Evolutionary conservation across 2,113 vertebrate genomes (phyloP).

Genomic region (Pangasianodon gigas): DNA sequence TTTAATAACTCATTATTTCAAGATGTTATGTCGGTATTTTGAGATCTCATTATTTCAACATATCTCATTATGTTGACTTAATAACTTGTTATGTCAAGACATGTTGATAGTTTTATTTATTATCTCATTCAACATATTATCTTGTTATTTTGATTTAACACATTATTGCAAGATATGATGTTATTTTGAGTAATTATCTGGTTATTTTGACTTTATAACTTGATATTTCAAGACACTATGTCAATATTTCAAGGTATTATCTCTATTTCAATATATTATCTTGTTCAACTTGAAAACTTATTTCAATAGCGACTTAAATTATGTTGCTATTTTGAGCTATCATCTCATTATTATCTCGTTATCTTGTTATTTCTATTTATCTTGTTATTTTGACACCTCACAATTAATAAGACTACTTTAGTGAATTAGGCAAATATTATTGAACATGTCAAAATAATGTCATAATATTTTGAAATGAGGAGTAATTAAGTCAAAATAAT

Average conservation of each 20-base stretch:
- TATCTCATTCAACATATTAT: neutral
- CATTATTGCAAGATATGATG: neutral
- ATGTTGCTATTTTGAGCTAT: neutral
- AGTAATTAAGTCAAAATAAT: neutral
- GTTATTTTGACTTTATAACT: neutral
- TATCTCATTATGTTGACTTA: neutral
- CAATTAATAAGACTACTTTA: neutral
- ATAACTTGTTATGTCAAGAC: neutral
- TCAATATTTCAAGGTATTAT: neutral
- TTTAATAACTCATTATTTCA: neutral
- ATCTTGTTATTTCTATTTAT: neutral
- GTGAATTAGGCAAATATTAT: neutral
- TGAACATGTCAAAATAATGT: neutral
- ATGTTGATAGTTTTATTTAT: neutral
- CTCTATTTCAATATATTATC: neutral
- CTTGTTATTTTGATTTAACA: neutral
- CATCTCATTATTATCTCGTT: neutral
- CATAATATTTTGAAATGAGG: no score
- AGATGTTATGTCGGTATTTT: neutral
- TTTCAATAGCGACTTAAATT: neutral
- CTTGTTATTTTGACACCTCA: no score
- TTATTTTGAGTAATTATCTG: neutral
- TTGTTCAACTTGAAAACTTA: neutral
- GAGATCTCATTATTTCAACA: neutral
- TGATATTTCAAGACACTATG: neutral